Evolutionary conservation across 64 coral and sea anemone species (phyloP), one percentile per base, ranked within the genome.

Genomic region (Astreopora myriophthalma): DNA sequence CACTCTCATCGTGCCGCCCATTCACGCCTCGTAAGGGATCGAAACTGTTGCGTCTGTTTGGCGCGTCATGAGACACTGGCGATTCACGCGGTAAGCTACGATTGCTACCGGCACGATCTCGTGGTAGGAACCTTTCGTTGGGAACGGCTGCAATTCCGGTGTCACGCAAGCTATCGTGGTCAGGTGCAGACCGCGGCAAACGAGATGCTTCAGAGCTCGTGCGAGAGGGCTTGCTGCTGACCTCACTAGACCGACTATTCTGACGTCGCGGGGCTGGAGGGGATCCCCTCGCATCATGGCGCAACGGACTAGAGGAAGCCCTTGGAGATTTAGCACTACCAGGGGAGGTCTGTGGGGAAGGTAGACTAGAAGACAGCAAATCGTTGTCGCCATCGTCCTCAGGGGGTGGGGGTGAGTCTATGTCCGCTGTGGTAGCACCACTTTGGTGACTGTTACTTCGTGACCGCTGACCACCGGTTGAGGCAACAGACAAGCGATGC

Each of bases 401-500:
- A 32, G 76, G 76, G 14, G 46, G 49, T 24, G 58, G 85, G 37
- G 34, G 85, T 82, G 80, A 94, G 6, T 82, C 92, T 62, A 94
- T 73, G 85, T 44, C 92, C 63, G 10, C 73, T 33, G 90, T 92
- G 52, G 71, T 76, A 34, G 80, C 12, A 26, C 69, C 51, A 73
- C 82, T 92, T 49, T 69, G 70, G 46, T 92, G 80, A 76, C 90
- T 86, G 34, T 71, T 86, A 6, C 24, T 63, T 76, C 80, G 48
- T 34, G 90, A 86, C 14, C 79, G 90, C n/a, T 64, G 89, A 74
- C 76, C 76, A 58, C n/a, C 49, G 19, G 28, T 80, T 32, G 76
- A 80, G 7, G 44, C 5, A 26, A 80, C 29, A 6, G 76, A 80
- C 11, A 80, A 20, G 48, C 76, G 76, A 58, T 9, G 79, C 3